A percentile compares a stretch with the other conserved stretches of the same genome.
Conservation (phyloP, 2,888 invertebrate species). For the Hipparchia sbordonii region DNA sequence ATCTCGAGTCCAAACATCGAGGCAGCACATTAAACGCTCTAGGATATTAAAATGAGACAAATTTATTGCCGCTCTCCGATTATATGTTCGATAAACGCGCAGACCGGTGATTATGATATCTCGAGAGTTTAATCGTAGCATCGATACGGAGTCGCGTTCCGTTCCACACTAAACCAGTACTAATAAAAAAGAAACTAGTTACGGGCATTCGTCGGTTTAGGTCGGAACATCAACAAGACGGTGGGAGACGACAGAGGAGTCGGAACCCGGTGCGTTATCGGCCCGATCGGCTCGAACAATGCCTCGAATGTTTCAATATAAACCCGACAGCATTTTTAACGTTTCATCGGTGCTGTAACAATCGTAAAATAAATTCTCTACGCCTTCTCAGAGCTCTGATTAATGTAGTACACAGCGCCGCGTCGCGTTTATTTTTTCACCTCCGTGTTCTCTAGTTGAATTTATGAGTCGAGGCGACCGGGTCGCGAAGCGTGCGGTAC, state of each 20-base stretch:
- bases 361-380: slow-evolving; percentile 82
- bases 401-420: slow-evolving; percentile 77
- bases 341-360: slow-evolving; percentile 81
- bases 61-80: slow-evolving; percentile 79
- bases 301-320: slow-evolving; percentile 81
- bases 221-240: slow-evolving; percentile 80
- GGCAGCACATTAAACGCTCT: slow-evolving; percentile 71
- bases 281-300: slow-evolving; percentile 77
- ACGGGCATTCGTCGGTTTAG: slow-evolving; percentile 75
- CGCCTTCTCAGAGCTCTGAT: slow-evolving; percentile 81
- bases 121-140: slow-evolving; percentile 75
- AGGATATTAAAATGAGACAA: slow-evolving; percentile 81
- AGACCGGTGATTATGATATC: slow-evolving; percentile 83
- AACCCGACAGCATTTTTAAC: slow-evolving; percentile 80
- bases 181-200: slow-evolving; percentile 81
- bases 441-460: slow-evolving; percentile 73
- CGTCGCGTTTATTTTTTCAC: slow-evolving; percentile 74
- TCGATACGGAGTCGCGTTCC: slow-evolving; percentile 78
- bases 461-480: slow-evolving; percentile 65
- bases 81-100: slow-evolving; percentile 79
- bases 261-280: slow-evolving; percentile 77
- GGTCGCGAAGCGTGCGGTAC: slow-evolving; percentile 42
- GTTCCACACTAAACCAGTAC: slow-evolving; percentile 80
- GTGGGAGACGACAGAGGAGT: slow-evolving; percentile 61
- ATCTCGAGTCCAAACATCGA: slow-evolving; percentile 62